Percentiles rank a stretch among this genome's conserved stretches.
These are phyloP conservation scores for Cheilosia pagana DNA, from an alignment of 2,888 invertebrate genomes.

Conservation along the genomic window DNA sequence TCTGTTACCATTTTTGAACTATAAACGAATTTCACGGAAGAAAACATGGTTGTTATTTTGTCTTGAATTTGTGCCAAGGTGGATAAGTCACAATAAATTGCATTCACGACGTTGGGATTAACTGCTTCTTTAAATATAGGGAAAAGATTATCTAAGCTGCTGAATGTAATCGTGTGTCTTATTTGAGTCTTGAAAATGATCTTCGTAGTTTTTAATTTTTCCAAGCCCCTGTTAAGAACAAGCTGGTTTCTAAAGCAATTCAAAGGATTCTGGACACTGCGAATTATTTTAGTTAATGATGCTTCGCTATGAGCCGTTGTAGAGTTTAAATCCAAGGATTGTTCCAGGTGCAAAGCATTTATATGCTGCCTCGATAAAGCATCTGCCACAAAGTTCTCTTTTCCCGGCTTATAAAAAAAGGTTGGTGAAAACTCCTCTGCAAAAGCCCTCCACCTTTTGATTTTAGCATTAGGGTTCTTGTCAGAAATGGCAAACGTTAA, in stretches of 20 bases:
- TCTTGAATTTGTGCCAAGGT: constrained; percentile 54
- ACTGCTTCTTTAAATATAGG: background rate
- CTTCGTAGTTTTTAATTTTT: constrained; percentile 31
- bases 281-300: constrained; percentile 21
- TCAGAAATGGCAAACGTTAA: constrained; percentile 50
- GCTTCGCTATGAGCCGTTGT: constrained; percentile 34
- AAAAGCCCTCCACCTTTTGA: background rate
- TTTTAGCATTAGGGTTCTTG: constrained; percentile 17
- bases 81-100: constrained; percentile 42
- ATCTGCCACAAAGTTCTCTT: constrained; percentile 1
- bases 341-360: constrained; percentile 28
- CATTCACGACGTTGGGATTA: constrained; percentile 41
- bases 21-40: background rate
- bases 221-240: background rate
- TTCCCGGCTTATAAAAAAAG: background rate
- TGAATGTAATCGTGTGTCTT: constrained; percentile 39
- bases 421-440: background rate
- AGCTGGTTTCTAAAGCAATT: constrained; percentile 31
- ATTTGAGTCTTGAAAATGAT: constrained; percentile 54
- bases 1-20: background rate
- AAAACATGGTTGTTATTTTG: constrained; percentile 6
- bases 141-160: background rate
- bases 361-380: constrained; percentile 41
- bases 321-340: background rate
- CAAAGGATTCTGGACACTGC: no score